Conservation (phyloP, 2,888 invertebrate genomes). For the Agriotes lineatus region DNA sequence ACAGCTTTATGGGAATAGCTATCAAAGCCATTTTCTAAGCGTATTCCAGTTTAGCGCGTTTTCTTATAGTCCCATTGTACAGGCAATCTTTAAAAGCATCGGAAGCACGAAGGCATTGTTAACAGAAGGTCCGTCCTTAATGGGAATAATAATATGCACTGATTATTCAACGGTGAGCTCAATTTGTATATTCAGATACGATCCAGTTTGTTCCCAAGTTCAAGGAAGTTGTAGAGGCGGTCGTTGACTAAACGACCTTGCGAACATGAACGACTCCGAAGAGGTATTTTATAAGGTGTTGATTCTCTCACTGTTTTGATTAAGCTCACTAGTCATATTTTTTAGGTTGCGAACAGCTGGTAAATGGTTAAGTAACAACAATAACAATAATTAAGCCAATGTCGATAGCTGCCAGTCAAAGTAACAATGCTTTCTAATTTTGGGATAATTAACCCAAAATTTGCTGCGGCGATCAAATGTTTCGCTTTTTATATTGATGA, state of each 20-base stretch:
- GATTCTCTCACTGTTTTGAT: too few relatives aligned
- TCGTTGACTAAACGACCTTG: slow-evolving; percentile 63
- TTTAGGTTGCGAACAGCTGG: slow-evolving; percentile 16
- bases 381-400: neutral
- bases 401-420: too few relatives aligned
- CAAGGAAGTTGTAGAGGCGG: slow-evolving; percentile 61
- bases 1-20: neutral
- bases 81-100: slow-evolving; percentile 31
- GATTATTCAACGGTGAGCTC: slow-evolving; percentile 39
- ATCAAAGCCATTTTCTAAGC: neutral
- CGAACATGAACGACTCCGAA: slow-evolving; percentile 24
- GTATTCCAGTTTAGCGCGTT: slow-evolving; percentile 11
- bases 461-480: too few relatives aligned
- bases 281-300: slow-evolving; percentile 31
- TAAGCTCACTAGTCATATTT: too few relatives aligned
- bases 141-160: slow-evolving; percentile 38
- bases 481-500: too few relatives aligned
- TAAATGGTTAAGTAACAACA: slow-evolving; percentile 13
- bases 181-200: slow-evolving; percentile 47
- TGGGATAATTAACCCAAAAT: too few relatives aligned
- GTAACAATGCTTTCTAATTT: too few relatives aligned
- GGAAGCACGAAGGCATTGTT: slow-evolving; percentile 39
- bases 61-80: slow-evolving; percentile 24
- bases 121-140: slow-evolving; percentile 29
- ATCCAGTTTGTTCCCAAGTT: slow-evolving; percentile 59